Base-by-base conservation (phyloP, 2,113 vertebrate genomes). In the Bambusicola thoracicus region DNA sequence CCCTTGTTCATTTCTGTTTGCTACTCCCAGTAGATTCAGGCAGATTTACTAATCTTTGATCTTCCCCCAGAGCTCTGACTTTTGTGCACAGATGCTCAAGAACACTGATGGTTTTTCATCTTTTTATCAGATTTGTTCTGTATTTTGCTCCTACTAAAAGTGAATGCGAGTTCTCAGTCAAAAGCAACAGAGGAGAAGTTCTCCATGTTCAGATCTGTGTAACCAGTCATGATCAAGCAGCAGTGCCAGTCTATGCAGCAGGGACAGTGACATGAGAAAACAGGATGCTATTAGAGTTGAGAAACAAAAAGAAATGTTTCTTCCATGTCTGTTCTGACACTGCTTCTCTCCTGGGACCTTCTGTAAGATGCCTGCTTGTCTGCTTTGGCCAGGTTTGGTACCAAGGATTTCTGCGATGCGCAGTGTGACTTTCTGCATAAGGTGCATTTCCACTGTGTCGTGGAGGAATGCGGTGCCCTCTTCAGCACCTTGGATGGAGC, bases 401-500 rank as follows among this genome's bases (percentile, higher is more conserved):
- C 98, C 19, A 99, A 99, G 80, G 99, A 99, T 92, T 99, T 98
- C 97, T 99, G 99, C 2, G 98, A 99, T 8, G 97, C 98, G 27
- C 99, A 99, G 91, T 99, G 99, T 6, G 99, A 99, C 97, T 99
- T 99, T 82, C 98, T 99, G 17, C 99, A 99, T 73, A 99, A 99
- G 95, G 98, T 99, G 72, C 99, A 99, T 96, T 99, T 99, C 96
- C 99, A 99, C 66, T 99, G 99, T 6, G 89, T 99, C 75, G 98
- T 99, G 51, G 99, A 99, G 94, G 99, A 99, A 38, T 99, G 99
- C 0, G 99, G 99, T 0, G 99, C 99, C 2, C 99, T 99, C 72
- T 99, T 99, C 98, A 99, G 99, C 97, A 99, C 99, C 32, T 96
- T 99, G 98, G 99, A 99, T 59, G 99, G 99, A 87, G 99, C 99